Percentiles rank a stretch among this genome's conserved stretches.
Conservation (phyloP, 2,113 vertebrate genomes). For the Struthidea cinerea region DNA sequence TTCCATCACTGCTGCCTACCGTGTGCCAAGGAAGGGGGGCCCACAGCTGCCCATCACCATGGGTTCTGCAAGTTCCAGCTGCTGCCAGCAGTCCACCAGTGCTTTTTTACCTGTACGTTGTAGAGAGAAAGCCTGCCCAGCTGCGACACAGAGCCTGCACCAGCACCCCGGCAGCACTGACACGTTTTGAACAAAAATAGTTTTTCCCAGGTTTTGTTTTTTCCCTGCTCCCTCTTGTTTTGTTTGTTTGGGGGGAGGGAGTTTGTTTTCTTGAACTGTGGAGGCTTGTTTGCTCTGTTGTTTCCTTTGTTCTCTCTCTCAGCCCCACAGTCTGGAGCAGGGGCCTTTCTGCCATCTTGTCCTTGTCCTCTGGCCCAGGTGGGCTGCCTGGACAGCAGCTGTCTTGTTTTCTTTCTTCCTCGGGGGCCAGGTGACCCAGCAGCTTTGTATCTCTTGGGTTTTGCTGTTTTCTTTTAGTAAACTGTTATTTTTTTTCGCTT, state of each 20-base stretch:
- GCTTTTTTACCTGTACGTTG: accelerated
- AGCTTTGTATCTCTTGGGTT: not conserved
- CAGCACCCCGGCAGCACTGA: not conserved
- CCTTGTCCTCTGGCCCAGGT: accelerated
- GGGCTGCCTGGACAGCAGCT: accelerated
- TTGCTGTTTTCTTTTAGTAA: not conserved
- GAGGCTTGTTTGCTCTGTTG: not conserved
- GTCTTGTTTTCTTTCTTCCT: not conserved
- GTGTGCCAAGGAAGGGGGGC: not conserved
- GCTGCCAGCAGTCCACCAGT: not conserved
- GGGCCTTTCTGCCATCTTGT: accelerated
- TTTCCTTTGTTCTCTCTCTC: not conserved
- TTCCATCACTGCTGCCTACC: not conserved
- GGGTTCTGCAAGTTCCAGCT: not conserved
- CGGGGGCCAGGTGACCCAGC: accelerated
- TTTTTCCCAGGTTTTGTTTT: not conserved
- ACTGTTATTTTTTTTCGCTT: not conserved
- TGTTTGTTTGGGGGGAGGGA: not conserved
- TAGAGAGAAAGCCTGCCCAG: not conserved
- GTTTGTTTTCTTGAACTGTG: not conserved
- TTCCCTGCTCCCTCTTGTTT: not conserved
- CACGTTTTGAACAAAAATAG: not conserved
- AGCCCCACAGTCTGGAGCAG: not conserved
- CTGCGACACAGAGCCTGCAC: accelerated
- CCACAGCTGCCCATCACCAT: not conserved